Evolutionary conservation across 2,888 invertebrate genomes (phyloP), one percentile per base, ranked within the genome.

Genomic region (Hedychridium roseum): DNA sequence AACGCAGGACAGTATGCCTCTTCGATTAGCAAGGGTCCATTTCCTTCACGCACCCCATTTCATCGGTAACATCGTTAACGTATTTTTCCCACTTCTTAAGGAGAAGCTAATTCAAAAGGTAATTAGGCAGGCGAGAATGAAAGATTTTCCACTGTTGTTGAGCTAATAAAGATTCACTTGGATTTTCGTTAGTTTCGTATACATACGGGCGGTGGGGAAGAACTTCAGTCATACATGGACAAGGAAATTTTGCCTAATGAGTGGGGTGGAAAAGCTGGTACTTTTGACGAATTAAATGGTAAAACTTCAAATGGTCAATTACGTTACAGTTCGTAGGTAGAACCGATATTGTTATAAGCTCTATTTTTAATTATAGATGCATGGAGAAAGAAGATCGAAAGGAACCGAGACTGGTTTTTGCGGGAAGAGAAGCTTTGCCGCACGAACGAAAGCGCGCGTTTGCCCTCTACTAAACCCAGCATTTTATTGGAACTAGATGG

Each of bases 211-310:
- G 73, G 69, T 0, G 70, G 71, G n/a, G 76, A 80, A 41, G 77
- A 77, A 28, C 66, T 81, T 14, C 62, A 79, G 45, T 46, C 75
- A 18, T 71, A 76, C 41, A 64, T 81, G 35, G 72, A 80, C 12
- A 77, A 71, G 35, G 75, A 78, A 4, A 76, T 80, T 31, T 62
- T 82, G 16, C 81, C 81, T 1, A 70, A 71, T 2, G 82, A 82
- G 55, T 81, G 78, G 69, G 82, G 81, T 23, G 82, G 81, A 6
- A 74, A 75, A 41, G 73, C 78, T 7, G 78, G 78, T 40, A 71
- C 71, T 11, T 71, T 77, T 12, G 35, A 61, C 3, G 72, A 78
- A 44, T 57, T 78, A 2, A 78, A 72, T 43, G 74, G 78, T 77
- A 39, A 31, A 2, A n/a, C 17, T 23, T 15, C 11, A 3, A 37